These are phyloP conservation scores for Lamprologus tigripictilis DNA, from an alignment of 2,113 vertebrate genomes.

Conservation along the genomic window DNA sequence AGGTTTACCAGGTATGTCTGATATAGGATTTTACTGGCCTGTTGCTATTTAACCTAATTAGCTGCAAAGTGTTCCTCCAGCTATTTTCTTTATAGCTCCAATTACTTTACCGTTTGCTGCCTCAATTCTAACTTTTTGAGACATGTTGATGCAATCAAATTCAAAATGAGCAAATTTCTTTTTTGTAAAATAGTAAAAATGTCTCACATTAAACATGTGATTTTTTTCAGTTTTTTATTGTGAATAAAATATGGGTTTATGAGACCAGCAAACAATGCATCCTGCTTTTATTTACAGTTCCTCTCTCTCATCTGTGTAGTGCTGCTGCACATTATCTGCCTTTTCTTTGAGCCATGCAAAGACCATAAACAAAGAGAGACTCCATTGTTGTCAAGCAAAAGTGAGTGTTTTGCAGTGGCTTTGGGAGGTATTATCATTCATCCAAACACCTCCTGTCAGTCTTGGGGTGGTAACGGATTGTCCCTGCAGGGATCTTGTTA, in stretches of 20 bases:
- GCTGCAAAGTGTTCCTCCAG: background rate
- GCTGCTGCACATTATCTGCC: background rate
- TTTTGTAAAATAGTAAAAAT: background rate
- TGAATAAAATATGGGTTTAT: background rate
- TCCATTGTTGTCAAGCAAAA: background rate
- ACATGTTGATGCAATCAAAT: background rate
- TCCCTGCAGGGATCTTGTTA: slow-evolving; percentile 1
- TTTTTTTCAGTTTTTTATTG: background rate
- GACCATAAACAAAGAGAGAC: slow-evolving; percentile 11
- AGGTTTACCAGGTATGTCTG: background rate
- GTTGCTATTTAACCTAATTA: background rate
- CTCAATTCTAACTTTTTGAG: background rate
- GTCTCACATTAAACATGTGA: background rate
- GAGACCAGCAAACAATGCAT: background rate
- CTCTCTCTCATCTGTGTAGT: background rate
- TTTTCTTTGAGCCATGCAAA: background rate
- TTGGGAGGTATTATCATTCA: background rate
- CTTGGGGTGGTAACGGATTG: background rate
- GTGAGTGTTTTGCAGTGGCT: background rate
- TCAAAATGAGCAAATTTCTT: background rate
- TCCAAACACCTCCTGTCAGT: background rate
- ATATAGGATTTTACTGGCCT: background rate
- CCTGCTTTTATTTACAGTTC: background rate
- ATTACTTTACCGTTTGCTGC: background rate
- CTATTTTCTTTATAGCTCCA: background rate